Base-by-base conservation (phyloP, 2,888 invertebrate species). In the Troilus luridus region DNA sequence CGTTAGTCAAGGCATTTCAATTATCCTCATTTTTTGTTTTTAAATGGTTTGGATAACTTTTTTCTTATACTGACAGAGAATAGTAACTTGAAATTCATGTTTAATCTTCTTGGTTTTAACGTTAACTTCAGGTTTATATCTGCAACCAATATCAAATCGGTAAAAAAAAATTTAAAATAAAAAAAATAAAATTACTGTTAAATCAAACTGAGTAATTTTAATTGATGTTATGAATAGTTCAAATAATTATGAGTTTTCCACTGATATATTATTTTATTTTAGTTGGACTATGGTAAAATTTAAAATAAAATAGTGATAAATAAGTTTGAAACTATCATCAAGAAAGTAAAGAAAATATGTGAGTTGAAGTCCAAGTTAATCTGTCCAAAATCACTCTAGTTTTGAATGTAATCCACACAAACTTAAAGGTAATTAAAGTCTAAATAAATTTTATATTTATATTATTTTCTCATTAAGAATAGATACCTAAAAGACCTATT, bases 141-240 rank as follows among this genome's bases (percentile, higher is more conserved):
- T 85, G 85, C n/a, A 85, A 85, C n/a, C 56, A 85, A 85, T 85
- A 85, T 21, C 11, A 85, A 85, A 41, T 27, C 9, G 72, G 72
- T 41, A 77, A 41, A 8, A 1, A 8, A 8, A 77, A 3, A 12
- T 7, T 67, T 17, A 17, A 41, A 41, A 77, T 2, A 67, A 6
- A 64, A 21, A 21, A 10, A 7, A n/a, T 21, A 67, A 67, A 24
- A 67, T 14, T 64, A 11, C 7, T 27, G 8, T 17, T 17, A 12
- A 27, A 24, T 27, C 14, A 27, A 27, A 72, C 14, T 27, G 17
- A 27, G 9, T 27, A 27, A 72, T 27, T 6, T 72, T 10, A 27
- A 27, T 27, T 72, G 11, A 17, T 17, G 3, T 17, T 27, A 14
- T 27, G 17, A 72, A 14, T 14, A 10, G 17, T 1, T 27, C 27